phyloP scores from a whole-genome alignment of 2,888 invertebrate genomes.

The Hyppa rectilinea region DNA sequence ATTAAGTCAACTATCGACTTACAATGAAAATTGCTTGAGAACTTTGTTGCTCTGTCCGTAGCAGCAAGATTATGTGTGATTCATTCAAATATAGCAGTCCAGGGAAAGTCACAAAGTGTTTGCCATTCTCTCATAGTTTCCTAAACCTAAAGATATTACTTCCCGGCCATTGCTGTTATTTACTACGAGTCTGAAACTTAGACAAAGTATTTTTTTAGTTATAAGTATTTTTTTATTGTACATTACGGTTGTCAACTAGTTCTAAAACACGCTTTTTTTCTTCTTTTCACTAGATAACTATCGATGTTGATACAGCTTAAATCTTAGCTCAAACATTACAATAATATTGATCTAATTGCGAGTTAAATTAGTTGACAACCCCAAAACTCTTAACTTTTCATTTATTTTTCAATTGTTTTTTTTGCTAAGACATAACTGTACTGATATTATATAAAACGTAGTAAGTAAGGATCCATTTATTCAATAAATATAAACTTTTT shows the following conservation, averaged over 20 bases:
- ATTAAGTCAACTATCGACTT: not conserved
- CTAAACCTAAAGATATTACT: not conserved
- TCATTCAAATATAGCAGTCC: not conserved
- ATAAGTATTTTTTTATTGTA: not conserved
- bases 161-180: not conserved
- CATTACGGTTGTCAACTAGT: not conserved
- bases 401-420: not conserved
- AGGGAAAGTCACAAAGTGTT: not conserved
- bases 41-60: not conserved
- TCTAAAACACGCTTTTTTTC: not conserved
- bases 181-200: not conserved
- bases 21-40: not conserved
- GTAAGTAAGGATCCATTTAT: slow-evolving; percentile 24
- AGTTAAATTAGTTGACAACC: slow-evolving; percentile 13
- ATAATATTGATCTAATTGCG: not conserved
- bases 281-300: too few species aligned
- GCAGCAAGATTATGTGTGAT: too few species aligned
- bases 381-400: too few species aligned
- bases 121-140: not conserved
- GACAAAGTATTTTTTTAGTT: not conserved
- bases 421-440: not conserved
- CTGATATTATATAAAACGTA: slow-evolving; percentile 5
- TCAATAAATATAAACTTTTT: slow-evolving; percentile 27
- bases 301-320: too few species aligned
- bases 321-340: too few species aligned